Base-by-base conservation (phyloP, 2,797 vertebrate species). In the Phoxinus dragarum region DNA sequence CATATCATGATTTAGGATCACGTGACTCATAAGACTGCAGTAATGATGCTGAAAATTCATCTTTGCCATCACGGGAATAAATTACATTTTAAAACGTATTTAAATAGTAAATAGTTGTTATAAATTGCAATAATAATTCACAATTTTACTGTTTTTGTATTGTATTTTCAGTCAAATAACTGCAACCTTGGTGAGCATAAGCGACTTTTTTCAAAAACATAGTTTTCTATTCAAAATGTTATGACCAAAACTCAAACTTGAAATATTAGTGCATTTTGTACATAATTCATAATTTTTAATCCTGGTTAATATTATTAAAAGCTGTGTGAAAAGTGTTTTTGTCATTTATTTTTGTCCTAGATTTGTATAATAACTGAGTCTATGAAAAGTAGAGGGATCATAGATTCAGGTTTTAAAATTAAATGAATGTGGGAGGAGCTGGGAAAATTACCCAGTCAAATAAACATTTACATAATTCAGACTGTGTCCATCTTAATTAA, bases 391-490 rank as follows among this genome's bases (percentile, higher is more conserved):
- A 49, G 0, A 16, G 27, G 16, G 40, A n/a, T 44, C 40, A 71
- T 44, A n/a, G n/a, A 27, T 64, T 16, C 27, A 17, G 14, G 31
- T 17, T 66, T 49, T 9, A 36, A 75, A 54, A 56, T 38, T 12
- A 6, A 23, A 36, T 6, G 0, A 75, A 64, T 54, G 19, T 54
- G 73, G 19, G 31, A 21, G 49, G 73, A 76, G 19, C 34, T 56
- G n/a, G n/a, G n/a, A 76, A 56, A 54, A 76, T 56, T 1, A 36
- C 7, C 6, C 23, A 76, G 49, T 56, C 34, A 54, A 76, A n/a
- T 76, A 76, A 56, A 56, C 49, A 56, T 56, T 14, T 36, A 56
- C 52, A 76, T 76, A 56, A 76, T 76, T 76, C 21, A 76, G 21
- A 40, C 5, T 38, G 52, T 40, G 74, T 40, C 74, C 52, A n/a